phyloP scores from a whole-genome alignment of 2,113 vertebrate genomes.

The Cebidichthys violaceus region DNA sequence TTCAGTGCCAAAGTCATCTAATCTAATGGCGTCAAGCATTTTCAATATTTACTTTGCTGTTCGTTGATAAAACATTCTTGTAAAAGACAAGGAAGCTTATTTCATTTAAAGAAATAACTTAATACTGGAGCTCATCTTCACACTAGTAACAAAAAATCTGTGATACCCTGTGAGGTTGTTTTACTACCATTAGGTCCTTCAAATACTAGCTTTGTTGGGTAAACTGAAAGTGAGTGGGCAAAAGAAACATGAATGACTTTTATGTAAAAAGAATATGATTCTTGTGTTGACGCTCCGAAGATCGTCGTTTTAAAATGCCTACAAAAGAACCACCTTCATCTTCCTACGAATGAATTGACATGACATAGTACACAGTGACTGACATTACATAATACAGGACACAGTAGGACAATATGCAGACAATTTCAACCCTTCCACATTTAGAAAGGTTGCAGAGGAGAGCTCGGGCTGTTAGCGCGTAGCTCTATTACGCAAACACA shows the following conservation, averaged over 20 bases:
- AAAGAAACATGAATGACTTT: background rate
- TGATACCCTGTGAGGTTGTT: background rate
- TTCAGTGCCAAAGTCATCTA: constrained; percentile 40
- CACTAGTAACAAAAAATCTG: background rate
- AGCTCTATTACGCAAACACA: background rate
- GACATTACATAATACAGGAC: constrained; percentile 29
- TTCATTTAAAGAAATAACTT: background rate
- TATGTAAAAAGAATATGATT: background rate
- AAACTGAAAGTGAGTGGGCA: background rate
- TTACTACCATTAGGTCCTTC: background rate
- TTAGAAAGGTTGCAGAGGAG: background rate
- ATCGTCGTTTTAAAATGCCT: background rate
- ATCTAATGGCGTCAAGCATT: background rate
- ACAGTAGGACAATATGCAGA: background rate
- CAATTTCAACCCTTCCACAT: background rate
- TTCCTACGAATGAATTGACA: no score
- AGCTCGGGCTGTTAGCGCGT: no score
- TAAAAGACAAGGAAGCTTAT: background rate
- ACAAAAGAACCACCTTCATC: background rate
- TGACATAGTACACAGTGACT: constrained; percentile 5
- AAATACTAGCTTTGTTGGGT: background rate
- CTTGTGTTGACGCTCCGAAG: background rate
- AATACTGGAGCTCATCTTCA: background rate
- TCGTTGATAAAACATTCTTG: background rate
- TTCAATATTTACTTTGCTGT: constrained; percentile 14